These are phyloP conservation scores for Hepsetus odoe DNA, from an alignment of 2,113 vertebrate genomes.

Conservation along the genomic window DNA sequence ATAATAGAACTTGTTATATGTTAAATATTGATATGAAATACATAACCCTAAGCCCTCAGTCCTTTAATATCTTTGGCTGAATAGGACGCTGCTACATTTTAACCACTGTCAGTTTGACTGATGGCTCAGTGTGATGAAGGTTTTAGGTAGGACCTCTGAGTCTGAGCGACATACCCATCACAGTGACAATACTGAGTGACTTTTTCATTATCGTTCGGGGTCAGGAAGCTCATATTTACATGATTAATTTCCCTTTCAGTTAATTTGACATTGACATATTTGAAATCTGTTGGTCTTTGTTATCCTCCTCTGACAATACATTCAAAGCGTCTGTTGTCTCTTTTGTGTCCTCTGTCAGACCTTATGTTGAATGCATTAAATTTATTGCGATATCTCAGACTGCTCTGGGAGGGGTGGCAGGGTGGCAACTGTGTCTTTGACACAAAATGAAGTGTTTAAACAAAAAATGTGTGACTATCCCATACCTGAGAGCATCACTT, in stretches of 20 bases:
- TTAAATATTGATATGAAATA: too few relatives aligned
- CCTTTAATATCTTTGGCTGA: conserved; percentile 35
- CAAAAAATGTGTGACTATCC: conserved; percentile 6
- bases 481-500: background rate
- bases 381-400: conserved; percentile 13
- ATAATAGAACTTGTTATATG: too few relatives aligned
- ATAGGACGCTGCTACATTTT: conserved; percentile 29
- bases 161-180: background rate
- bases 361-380: conserved; percentile 33
- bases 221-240: background rate
- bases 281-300: background rate
- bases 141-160: background rate
- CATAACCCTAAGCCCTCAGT: conserved; percentile 12
- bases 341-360: conserved; percentile 29
- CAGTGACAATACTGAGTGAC: conserved; percentile 1
- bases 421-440: conserved; percentile 16
- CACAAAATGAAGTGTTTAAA: conserved; percentile 33
- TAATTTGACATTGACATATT: background rate
- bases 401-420: background rate
- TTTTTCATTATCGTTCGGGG: background rate
- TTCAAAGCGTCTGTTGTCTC: conserved; percentile 3
- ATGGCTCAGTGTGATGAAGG: conserved; percentile 1
- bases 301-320: background rate
- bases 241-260: background rate
- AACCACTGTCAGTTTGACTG: conserved; percentile 36